Percentiles rank a stretch among this genome's conserved stretches.
These are phyloP conservation scores for Halcyon badia DNA, from an alignment of 2,797 vertebrate genomes.

Conservation along the genomic window DNA sequence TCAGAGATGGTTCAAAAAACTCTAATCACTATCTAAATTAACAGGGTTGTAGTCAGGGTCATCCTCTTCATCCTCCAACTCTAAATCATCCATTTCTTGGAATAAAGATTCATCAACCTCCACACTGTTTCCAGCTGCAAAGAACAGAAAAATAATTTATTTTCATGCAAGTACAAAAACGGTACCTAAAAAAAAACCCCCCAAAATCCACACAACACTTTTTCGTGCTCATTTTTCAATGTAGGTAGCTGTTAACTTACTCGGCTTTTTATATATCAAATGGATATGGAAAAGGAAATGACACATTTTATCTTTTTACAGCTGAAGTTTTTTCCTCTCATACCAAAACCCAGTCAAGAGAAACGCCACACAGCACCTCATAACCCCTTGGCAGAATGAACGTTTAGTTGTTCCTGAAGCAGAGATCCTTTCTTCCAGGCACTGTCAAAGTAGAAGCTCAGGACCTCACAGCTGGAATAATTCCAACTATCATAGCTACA, in stretches of 20 bases:
- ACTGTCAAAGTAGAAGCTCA: neutral
- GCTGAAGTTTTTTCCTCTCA: neutral
- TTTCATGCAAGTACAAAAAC: neutral
- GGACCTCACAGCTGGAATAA: neutral
- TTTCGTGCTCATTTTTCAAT: neutral
- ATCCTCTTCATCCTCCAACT: slow-evolving; percentile 93
- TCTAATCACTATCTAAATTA: slow-evolving; percentile 90
- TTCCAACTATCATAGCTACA: neutral
- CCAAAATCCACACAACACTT: neutral
- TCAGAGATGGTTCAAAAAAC: slow-evolving; percentile 39
- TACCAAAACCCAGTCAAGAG: neutral
- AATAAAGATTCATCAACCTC: slow-evolving; percentile 98
- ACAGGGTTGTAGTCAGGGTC: slow-evolving; percentile 93
- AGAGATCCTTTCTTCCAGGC: neutral
- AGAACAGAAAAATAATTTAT: neutral
- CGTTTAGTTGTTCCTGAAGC: neutral
- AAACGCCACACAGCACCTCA: neutral
- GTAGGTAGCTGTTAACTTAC: neutral
- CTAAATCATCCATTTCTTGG: slow-evolving; percentile 97
- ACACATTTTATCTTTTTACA: neutral
- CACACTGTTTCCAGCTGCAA: slow-evolving; percentile 92
- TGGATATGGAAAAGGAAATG: neutral
- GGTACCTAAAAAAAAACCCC: neutral
- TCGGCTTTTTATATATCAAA: neutral
- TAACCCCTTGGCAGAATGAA: neutral